phyloP scores from a whole-genome alignment of 2,113 vertebrate species.

The Axis porcinus region DNA sequence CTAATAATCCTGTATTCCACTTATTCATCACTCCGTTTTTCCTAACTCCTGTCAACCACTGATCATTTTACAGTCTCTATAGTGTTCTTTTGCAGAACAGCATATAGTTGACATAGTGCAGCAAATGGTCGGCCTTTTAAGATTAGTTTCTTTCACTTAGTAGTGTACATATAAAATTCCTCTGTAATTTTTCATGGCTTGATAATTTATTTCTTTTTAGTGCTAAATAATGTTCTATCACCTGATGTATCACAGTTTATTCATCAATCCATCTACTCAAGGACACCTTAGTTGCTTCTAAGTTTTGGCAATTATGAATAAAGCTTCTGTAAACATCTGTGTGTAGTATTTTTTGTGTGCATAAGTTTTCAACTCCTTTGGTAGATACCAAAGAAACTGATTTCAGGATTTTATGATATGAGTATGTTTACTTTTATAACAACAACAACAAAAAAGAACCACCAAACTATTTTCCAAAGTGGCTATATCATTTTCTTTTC shows the following conservation, averaged over 20 bases:
- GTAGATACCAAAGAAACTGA: not conserved
- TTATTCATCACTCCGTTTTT: not conserved
- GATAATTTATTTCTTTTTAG: not conserved
- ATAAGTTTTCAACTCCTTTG: not conserved
- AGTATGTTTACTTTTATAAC: not conserved
- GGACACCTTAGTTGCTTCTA: not conserved
- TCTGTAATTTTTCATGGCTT: not conserved
- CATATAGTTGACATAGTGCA: not conserved
- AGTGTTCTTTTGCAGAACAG: not conserved
- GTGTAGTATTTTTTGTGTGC: not conserved
- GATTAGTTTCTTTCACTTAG: not conserved
- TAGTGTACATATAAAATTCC: not conserved
- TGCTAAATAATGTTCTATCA: not conserved
- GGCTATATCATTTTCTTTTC: not conserved
- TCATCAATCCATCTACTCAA: not conserved
- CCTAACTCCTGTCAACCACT: not conserved
- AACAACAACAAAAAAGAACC: not conserved
- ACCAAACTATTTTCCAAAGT: not conserved
- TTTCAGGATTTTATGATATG: not conserved
- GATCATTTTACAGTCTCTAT: not conserved
- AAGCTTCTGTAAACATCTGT: not conserved
- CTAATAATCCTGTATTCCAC: not conserved
- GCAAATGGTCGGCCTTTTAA: not conserved
- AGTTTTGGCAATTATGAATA: not conserved
- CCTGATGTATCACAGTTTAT: not conserved